Percentiles rank a stretch among this genome's conserved stretches.
phyloP scores from a whole-genome alignment of 2,888 invertebrate genomes.

The Orchestes rusci region DNA sequence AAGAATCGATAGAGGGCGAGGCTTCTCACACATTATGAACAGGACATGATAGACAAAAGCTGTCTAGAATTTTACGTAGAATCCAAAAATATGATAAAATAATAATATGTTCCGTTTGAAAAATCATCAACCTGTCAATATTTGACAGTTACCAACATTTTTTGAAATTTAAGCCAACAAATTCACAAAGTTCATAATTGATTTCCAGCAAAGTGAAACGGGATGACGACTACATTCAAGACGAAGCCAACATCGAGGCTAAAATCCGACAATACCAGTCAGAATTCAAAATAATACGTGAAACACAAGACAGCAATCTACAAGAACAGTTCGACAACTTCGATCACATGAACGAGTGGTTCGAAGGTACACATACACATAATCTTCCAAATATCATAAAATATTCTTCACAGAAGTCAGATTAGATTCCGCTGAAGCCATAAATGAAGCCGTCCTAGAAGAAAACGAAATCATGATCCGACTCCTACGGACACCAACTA shows the following conservation, averaged over 20 bases:
- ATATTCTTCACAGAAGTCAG: slow-evolving; percentile 18
- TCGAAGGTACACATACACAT: slow-evolving; percentile 20
- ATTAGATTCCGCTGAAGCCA: slow-evolving; percentile 20
- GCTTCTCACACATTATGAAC: too few relatives aligned
- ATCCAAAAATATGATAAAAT: too few relatives aligned
- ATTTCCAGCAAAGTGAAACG: slow-evolving; percentile 11
- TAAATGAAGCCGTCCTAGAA: slow-evolving; percentile 16
- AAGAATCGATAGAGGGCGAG: too few relatives aligned
- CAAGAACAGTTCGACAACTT: slow-evolving; percentile 14
- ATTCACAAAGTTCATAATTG: too few relatives aligned
- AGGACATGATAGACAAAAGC: too few relatives aligned
- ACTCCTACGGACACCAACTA: neutral
- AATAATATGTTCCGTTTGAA: too few relatives aligned
- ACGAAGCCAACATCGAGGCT: slow-evolving; percentile 12
- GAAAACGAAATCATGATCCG: neutral
- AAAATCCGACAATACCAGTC: slow-evolving; percentile 6
- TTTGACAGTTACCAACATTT: too few relatives aligned
- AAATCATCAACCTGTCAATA: too few relatives aligned
- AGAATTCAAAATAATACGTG: slow-evolving; percentile 4
- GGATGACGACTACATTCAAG: slow-evolving; percentile 10
- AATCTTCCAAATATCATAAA: neutral
- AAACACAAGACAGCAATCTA: slow-evolving; percentile 8
- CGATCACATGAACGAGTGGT: slow-evolving; percentile 22
- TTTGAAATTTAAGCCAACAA: neutral
- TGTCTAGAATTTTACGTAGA: too few relatives aligned